These are phyloP conservation scores for Procapra przewalskii DNA, from an alignment of 2,113 vertebrate species.

Conservation along the genomic window DNA sequence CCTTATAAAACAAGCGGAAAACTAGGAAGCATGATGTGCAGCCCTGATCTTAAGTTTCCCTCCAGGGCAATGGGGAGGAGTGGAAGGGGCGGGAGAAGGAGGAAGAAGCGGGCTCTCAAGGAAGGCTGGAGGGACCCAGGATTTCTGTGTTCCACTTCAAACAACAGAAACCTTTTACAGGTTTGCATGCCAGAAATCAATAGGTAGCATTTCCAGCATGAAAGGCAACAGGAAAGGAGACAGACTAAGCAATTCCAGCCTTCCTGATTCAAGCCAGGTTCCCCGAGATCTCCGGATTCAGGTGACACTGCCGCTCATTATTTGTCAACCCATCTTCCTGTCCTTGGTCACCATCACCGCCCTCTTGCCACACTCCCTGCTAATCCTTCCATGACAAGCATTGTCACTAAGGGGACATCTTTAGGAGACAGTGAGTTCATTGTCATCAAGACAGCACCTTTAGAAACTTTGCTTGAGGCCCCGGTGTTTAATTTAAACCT, in stretches of 20 bases:
- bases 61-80: background rate
- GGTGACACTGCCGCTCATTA: background rate
- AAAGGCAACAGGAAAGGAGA: background rate
- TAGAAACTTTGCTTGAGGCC: background rate
- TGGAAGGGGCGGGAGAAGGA: background rate
- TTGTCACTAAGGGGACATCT: background rate
- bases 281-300: background rate
- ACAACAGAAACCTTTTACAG: background rate
- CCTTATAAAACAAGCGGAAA: background rate
- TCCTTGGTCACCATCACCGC: rapidly evolving
- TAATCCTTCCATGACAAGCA: background rate
- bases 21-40: background rate
- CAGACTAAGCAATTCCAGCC: background rate
- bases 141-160: background rate
- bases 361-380: background rate
- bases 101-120: background rate
- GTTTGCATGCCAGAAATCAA: background rate
- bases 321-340: background rate
- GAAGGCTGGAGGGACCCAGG: background rate
- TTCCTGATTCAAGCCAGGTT: background rate
- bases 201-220: background rate
- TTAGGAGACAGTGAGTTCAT: background rate
- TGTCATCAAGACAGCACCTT: background rate
- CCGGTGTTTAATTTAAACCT: background rate
- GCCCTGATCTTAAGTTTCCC: background rate